Evolutionary conservation across 2,113 vertebrate genomes (phyloP), one percentile per base, ranked within the genome.

Genomic region (Geococcyx californianus): DNA sequence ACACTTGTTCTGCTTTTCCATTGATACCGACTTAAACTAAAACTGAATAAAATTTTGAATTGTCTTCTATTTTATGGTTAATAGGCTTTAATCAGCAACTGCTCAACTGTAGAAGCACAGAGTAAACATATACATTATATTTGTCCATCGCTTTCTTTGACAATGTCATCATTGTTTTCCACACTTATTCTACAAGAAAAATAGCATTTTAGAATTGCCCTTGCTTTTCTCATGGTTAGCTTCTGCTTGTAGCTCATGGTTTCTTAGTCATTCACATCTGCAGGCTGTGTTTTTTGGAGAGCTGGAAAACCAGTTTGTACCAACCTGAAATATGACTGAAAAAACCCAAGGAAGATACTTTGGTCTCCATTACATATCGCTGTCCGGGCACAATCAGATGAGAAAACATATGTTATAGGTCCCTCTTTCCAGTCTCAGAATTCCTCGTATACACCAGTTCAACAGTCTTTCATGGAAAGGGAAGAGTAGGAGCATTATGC

Each of bases 41-140:
- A 62, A 87, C 11, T 25, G 13, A 81, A 18, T 38, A 44, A 54
- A 17, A 75, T 59, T 75, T 72, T 16, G 12, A 72, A 34, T 75
- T 77, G 82, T 75, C 3, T 89, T 87, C 24, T 63, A 6, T 72
- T 78, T 88, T 63, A 38, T 21, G 20, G 7, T 8, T 29, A 80
- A 49, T 10, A 66, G 11, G 40, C 69, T 83, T 78, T 54, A 56
- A 60, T 51, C 13, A 25, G 15, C 45, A 52, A 25, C 31, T 80
- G 40, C 19, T 3, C 5, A 64, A 28, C 7, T 68, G 9, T 60
- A 58, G n/a, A 75, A 89, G 26, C 23, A 42, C 2, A 20, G 45
- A 87, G 28, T 72, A 52, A 81, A 85, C 88, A 16, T 0, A 0
- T 8, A 58, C 0, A 16, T 5, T 3, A 7, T 3, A 0, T 69